phyloP scores from a whole-genome alignment of 2,113 vertebrate genomes.

The Symphodus melops region DNA sequence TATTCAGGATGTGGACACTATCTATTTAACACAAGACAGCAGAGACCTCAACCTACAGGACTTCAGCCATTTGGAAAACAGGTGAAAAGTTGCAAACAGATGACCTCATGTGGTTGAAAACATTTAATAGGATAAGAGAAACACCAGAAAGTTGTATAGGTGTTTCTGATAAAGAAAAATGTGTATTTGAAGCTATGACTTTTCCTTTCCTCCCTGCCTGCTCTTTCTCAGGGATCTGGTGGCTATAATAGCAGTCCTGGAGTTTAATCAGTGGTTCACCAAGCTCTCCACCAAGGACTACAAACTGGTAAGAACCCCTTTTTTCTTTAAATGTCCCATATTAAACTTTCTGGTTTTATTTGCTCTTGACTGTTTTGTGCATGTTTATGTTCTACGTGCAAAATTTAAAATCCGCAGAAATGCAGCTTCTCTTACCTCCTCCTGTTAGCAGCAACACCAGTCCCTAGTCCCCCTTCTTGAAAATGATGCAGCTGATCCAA shows the following conservation, averaged over 20 bases:
- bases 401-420: too few relatives aligned
- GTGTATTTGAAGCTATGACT: slow-evolving; percentile 7
- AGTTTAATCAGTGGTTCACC: slow-evolving; percentile 98
- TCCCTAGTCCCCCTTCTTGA: too few relatives aligned
- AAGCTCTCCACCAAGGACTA: slow-evolving; percentile 96
- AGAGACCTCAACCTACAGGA: slow-evolving; percentile 95
- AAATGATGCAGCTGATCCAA: too few relatives aligned
- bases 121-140: background rate
- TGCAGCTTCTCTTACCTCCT: too few relatives aligned
- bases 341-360: too few relatives aligned
- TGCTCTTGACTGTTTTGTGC: too few relatives aligned
- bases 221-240: slow-evolving; percentile 91
- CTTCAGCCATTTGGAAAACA: slow-evolving; percentile 97
- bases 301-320: slow-evolving; percentile 89
- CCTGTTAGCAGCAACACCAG: too few relatives aligned
- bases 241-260: slow-evolving; percentile 95
- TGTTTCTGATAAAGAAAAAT: background rate
- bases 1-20: slow-evolving; percentile 94
- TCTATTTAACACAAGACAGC: slow-evolving; percentile 97
- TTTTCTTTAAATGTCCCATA: background rate
- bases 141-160: too few relatives aligned
- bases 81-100: slow-evolving; percentile 76
- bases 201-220: slow-evolving; percentile 34
- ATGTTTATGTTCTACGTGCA: too few relatives aligned
- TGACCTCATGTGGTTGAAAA: background rate